Conservation (phyloP, 1,140 invertebrate genomes). For the Hormaphis cornu region DNA sequence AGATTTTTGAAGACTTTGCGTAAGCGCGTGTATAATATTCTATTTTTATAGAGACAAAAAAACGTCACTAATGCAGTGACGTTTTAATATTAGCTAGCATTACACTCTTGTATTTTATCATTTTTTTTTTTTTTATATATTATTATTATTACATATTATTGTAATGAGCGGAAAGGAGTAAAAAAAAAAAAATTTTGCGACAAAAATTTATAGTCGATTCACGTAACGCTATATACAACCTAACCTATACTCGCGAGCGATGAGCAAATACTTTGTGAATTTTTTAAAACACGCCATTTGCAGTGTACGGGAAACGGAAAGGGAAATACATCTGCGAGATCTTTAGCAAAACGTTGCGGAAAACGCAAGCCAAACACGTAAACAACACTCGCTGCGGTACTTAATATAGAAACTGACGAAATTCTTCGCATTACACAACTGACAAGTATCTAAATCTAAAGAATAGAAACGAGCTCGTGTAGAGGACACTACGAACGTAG, state of each 20-base stretch:
- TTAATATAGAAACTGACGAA: background rate
- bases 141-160: constrained; percentile 29
- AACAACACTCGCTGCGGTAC: background rate
- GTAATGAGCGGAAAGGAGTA: background rate
- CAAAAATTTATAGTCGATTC: too few species aligned
- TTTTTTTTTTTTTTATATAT: constrained; percentile 14
- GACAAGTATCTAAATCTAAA: background rate
- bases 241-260: too few species aligned
- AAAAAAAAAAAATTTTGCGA: background rate
- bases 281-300: too few species aligned
- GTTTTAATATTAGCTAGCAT: constrained; percentile 9
- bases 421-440: background rate
- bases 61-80: constrained; percentile 10
- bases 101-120: too few species aligned
- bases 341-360: constrained; percentile 8
- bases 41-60: constrained; percentile 8
- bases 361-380: background rate
- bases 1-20: constrained; percentile 3
- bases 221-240: too few species aligned
- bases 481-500: too few species aligned
- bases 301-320: too few species aligned
- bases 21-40: background rate
- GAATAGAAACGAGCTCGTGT: background rate
- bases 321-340: background rate
- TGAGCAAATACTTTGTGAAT: too few species aligned